These are phyloP conservation scores for Eueides isabella DNA, from an alignment of 1,140 invertebrate genomes.

Conservation along the genomic window DNA sequence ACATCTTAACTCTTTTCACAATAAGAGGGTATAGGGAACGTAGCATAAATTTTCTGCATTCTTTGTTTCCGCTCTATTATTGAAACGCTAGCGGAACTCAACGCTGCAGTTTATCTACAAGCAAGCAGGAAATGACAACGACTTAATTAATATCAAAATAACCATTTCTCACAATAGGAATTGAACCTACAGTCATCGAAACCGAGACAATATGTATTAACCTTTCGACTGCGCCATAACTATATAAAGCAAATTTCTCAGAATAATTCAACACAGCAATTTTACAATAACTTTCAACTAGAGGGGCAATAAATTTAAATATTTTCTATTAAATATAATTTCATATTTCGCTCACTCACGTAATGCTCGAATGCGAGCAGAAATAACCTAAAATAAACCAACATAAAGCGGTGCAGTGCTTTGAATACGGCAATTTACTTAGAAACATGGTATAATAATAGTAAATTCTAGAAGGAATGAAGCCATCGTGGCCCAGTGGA, in stretches of 20 bases:
- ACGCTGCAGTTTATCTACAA: too few relatives aligned
- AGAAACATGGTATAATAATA: conserved; percentile 10
- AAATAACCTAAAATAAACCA: conserved; percentile 2
- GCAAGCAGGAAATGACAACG: too few relatives aligned
- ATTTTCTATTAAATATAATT: conserved; percentile 14
- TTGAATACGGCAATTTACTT: conserved; percentile 12
- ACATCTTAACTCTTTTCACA: too few relatives aligned
- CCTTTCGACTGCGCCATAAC: too few relatives aligned
- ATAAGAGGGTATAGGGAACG: too few relatives aligned
- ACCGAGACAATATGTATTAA: too few relatives aligned
- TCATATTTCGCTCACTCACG: not conserved
- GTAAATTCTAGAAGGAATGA: not conserved
- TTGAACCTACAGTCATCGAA: too few relatives aligned
- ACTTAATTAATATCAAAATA: too few relatives aligned
- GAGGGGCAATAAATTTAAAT: not conserved
- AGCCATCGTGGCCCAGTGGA: not conserved
- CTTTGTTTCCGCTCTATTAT: too few relatives aligned
- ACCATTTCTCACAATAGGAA: too few relatives aligned
- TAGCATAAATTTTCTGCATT: too few relatives aligned
- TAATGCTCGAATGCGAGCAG: not conserved
- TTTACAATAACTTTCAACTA: not conserved
- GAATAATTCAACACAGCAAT: not conserved
- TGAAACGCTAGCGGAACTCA: too few relatives aligned
- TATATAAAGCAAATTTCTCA: not conserved
- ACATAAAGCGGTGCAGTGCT: not conserved